Evolutionary conservation across 2,888 invertebrate genomes (phyloP).

Genomic region (Isotomurus palustris): DNA sequence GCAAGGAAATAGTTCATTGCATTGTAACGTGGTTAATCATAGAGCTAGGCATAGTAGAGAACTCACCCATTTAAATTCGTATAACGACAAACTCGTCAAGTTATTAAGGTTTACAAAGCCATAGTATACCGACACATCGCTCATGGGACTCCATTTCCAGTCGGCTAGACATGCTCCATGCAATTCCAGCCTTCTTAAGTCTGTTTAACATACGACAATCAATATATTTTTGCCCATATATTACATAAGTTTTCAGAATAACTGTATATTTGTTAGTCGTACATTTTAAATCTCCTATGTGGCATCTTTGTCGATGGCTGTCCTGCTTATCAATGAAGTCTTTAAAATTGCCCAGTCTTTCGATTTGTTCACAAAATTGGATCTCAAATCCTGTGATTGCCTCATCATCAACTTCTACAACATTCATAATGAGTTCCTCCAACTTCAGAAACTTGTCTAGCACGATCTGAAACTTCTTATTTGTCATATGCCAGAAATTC

Average conservation of each 20-base stretch:
- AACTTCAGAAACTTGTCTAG: conserved; percentile 20
- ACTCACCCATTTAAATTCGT: conserved; percentile 39
- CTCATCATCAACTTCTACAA: conserved; percentile 30
- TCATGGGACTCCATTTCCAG: conserved; percentile 34
- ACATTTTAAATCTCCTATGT: conserved; percentile 32
- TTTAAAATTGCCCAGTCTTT: conserved; percentile 31
- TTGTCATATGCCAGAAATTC: conserved; percentile 33
- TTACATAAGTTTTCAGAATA: neutral
- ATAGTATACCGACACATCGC: conserved; percentile 31
- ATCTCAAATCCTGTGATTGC: conserved; percentile 29
- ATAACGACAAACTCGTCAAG: conserved; percentile 33
- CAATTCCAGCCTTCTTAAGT: conserved; percentile 32
- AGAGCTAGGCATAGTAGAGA: too few relatives aligned
- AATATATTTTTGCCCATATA: neutral
- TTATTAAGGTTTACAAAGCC: conserved; percentile 29
- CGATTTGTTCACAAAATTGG: conserved; percentile 33
- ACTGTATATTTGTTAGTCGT: conserved; percentile 5
- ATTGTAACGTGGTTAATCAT: too few relatives aligned
- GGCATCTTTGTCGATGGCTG: too few relatives aligned
- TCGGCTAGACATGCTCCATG: conserved; percentile 36
- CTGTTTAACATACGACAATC: conserved; percentile 9
- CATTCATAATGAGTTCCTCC: conserved; percentile 31
- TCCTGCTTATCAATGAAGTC: conserved; percentile 13
- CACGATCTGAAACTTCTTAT: conserved; percentile 30
- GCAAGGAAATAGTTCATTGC: too few relatives aligned